Evolutionary conservation across 2,888 invertebrate species (phyloP), one percentile per base, ranked within the genome.

Genomic region (Conus canariensis): DNA sequence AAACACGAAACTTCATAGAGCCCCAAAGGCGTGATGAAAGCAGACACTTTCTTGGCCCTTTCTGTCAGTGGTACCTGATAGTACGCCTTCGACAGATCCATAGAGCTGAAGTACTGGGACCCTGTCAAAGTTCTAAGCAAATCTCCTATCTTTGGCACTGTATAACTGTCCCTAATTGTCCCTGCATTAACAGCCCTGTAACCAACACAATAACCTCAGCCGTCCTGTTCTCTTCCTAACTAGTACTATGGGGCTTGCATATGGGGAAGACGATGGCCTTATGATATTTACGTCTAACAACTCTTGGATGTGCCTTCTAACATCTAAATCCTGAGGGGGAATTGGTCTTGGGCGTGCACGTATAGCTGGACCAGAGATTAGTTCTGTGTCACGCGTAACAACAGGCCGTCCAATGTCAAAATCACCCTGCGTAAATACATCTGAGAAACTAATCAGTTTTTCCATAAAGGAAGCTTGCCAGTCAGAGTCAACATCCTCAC

Each of bases 21-120:
- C 56, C 90, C 90, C 12, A 60, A 86, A 19, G 90, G 87, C 19
- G 86, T 89, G 58, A n/a, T 25, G 25, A 90, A 89, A n/a, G 90
- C 90, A 59, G 87, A 85, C 19, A 82, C 87, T 9, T 80, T 77
- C 8, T 70, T 89, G 12, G 77, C 87, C 30, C 83, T 14, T n/a
- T 87, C 90, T 0, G 87, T 82, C 70, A 90, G 59, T 1, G 87
- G 83, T 0, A 90, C 77, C n/a, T 90, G 90, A n/a, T 87, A 82
- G 30, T 87, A 90, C 6, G 82, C 90, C 83, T 80, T 87, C 12
- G n/a, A 77, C 12, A 90, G 56, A 25, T 90, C 90, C 56, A 89
- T 12, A 12, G 64, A 82, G 2, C 56, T n/a, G 59, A 90, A 90
- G 30, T 25, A 90, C 58, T 58, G 60, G 10, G 74, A 56, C 2